A percentile compares a stretch with the other conserved stretches of the same genome.
Evolutionary conservation across 2,888 invertebrate genomes (phyloP).

Genomic region (Koerneria pararmatus): DNA sequence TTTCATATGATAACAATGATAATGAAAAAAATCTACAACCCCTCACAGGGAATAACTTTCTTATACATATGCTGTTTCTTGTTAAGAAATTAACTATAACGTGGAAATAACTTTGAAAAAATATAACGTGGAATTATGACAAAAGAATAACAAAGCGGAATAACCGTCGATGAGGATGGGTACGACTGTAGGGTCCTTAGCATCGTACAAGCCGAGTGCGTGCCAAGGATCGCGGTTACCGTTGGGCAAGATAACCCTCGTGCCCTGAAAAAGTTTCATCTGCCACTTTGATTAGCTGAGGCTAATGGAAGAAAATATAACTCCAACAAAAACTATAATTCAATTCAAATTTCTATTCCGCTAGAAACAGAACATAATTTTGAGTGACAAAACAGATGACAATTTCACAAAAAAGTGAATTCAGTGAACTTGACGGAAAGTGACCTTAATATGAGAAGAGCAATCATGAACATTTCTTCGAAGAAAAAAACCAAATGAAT

Average conservation of each 20-base stretch:
- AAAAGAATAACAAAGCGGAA: background rate
- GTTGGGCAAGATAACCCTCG: slow-evolving; percentile 39
- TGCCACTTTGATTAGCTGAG: background rate
- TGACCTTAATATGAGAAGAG: too few relatives aligned
- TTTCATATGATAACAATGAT: too few relatives aligned
- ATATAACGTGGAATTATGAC: background rate
- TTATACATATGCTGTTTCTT: too few relatives aligned
- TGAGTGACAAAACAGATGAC: too few relatives aligned
- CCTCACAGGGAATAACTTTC: too few relatives aligned
- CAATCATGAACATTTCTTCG: too few relatives aligned
- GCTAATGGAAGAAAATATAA: background rate
- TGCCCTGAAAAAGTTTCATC: slow-evolving; percentile 24
- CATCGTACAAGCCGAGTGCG: slow-evolving; percentile 19
- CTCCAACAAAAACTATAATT: background rate
- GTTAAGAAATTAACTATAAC: too few relatives aligned
- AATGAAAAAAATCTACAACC: too few relatives aligned
- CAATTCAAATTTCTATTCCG: background rate
- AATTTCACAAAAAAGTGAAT: too few relatives aligned
- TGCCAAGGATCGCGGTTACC: slow-evolving; percentile 32
- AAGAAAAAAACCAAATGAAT: too few relatives aligned
- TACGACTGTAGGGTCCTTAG: slow-evolving; percentile 16
- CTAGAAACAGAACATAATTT: background rate
- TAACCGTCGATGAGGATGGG: slow-evolving; percentile 24
- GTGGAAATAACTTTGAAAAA: too few relatives aligned
- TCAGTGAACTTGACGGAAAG: too few relatives aligned